Conservation (phyloP, 2,888 invertebrate genomes). For the Macrosoma leucophasiata region DNA sequence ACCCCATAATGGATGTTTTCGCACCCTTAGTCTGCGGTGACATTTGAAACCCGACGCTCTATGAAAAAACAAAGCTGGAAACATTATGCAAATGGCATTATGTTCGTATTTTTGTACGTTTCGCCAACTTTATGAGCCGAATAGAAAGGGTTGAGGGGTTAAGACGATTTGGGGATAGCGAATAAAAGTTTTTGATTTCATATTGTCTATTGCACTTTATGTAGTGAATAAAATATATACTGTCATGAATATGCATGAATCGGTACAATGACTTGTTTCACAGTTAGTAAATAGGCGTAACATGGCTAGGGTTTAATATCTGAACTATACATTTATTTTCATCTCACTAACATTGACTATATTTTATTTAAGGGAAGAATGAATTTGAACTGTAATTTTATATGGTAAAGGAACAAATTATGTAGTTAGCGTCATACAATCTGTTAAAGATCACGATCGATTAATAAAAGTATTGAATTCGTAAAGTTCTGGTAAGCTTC, state of each 20-base stretch:
- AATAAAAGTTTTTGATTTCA: conserved; percentile 56
- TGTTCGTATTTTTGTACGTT: conserved; percentile 71
- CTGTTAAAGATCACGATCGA: too few species aligned
- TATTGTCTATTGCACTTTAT: conserved; percentile 53
- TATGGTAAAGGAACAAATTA: too few species aligned
- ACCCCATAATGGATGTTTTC: conserved; percentile 69
- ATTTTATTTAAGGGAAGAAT: too few species aligned
- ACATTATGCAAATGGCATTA: conserved; percentile 75
- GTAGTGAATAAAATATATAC: conserved; percentile 33
- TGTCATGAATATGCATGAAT: conserved; percentile 28
- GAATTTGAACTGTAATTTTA: too few species aligned
- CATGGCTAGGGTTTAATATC: too few species aligned
- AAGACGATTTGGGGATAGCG: conserved; percentile 54
- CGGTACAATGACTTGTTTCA: conserved; percentile 21
- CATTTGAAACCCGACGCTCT: conserved; percentile 69
- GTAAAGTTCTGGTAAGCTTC: too few species aligned
- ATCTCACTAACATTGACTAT: conserved; percentile 11
- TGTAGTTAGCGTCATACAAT: too few species aligned
- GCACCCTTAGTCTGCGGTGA: conserved; percentile 69
- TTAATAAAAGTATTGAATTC: too few species aligned
- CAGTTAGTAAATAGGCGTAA: too few species aligned
- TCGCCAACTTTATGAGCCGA: conserved; percentile 69
- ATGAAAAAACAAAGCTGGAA: conserved; percentile 71
- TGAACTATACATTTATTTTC: conserved; percentile 19
- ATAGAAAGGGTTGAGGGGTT: conserved; percentile 68